Base-by-base conservation (phyloP, 2,797 vertebrate species). In the Micromesistius poutassou region DNA sequence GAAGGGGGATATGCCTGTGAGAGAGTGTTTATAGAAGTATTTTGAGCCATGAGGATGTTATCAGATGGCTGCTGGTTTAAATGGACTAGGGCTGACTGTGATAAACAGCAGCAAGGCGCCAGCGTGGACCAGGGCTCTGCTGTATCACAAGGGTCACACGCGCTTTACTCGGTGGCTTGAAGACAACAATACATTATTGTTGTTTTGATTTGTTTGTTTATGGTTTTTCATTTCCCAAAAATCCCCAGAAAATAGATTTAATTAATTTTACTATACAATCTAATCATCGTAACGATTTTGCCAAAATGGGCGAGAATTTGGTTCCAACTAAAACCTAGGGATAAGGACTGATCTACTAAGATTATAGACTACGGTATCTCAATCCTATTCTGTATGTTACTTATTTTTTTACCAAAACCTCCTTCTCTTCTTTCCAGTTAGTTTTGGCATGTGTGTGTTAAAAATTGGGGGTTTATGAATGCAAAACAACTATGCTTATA, bases 11-110 rank as follows among this genome's bases (percentile, higher is more conserved):
- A 83, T 81, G 88, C 66, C 88, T 33, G 87, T 82, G 83, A 66
- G 19, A 25, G 68, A 85, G 74, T 0, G 78, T 86, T 91, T 85
- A 81, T 79, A 88, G 76, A 83, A 87, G 83, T 76, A 76, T 55
- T 78, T 68, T 42, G 72, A 76, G 74, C 72, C 1, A 12, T 36
- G 30, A 71, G 22, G 86, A 91, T 90, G 19, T 1, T 83, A 89
- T 90, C 89, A 77, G 73, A n/a, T 71, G 80, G 73, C 87, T 87
- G 82, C 62, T 85, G 72, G 86, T 86, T 81, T 77, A 82, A 82
- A 81, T 74, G 62, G 0, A 76, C 46, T 76, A 12, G 78, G 87
- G 78, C 77, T 9, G 42, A 80, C 42, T 76, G 78, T 77, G 80
- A 89, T 87, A 84, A 87, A 88, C 82, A 78, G 77, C 62, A 84